Evolutionary conservation across 2,888 invertebrate species (phyloP).

Genomic region (Bombyx huttoni): DNA sequence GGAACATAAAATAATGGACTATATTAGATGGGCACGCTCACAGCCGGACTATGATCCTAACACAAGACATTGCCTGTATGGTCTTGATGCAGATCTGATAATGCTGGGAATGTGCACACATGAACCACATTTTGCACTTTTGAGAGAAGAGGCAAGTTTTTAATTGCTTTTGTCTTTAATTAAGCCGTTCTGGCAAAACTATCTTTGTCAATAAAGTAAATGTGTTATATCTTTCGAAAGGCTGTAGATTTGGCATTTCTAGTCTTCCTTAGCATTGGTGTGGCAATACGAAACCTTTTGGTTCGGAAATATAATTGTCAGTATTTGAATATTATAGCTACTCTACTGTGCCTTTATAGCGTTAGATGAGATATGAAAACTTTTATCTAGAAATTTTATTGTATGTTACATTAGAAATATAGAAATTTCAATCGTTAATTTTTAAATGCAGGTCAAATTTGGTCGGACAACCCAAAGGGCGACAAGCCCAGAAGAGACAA

Average conservation of each 20-base stretch:
- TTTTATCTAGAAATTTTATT: background rate
- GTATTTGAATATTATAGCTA: no score
- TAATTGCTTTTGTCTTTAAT: background rate
- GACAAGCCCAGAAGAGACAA: conserved; percentile 88
- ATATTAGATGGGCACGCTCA: conserved; percentile 89
- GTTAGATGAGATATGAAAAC: background rate
- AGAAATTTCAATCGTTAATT: background rate
- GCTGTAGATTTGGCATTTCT: no score
- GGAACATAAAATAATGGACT: conserved; percentile 99
- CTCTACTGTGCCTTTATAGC: no score
- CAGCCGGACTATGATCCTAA: conserved; percentile 89
- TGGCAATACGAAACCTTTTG: no score
- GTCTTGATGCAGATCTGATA: conserved; percentile 97
- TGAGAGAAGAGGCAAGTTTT: conserved; percentile 87
- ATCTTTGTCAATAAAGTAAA: background rate
- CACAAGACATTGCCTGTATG: conserved; percentile 96
- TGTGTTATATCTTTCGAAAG: background rate
- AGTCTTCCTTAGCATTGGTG: no score
- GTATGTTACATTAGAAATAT: no score
- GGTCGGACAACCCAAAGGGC: conserved; percentile 78
- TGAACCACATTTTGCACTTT: conserved; percentile 93
- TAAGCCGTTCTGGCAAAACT: no score
- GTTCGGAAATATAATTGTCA: no score
- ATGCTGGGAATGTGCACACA: conserved; percentile 97
- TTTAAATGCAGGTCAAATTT: conserved; percentile 77